Conservation (phyloP, 2,888 invertebrate species). For the Lepidochitona cinerea region DNA sequence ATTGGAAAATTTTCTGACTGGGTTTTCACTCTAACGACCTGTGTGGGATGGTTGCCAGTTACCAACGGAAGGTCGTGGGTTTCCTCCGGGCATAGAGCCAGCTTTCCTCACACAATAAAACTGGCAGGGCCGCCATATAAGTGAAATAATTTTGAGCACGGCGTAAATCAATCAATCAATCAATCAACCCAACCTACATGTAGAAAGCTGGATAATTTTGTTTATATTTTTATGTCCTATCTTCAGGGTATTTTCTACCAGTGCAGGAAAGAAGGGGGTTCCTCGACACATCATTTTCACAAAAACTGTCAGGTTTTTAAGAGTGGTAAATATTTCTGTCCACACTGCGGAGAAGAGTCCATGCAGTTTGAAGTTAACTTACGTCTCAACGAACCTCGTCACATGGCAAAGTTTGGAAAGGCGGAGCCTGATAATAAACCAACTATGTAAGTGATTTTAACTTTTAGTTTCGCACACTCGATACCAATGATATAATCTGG, state of each 20-base stretch:
- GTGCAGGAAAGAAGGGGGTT: constrained; percentile 75
- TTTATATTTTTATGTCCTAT: background rate
- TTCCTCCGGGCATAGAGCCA: too few species aligned
- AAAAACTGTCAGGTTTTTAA: constrained; percentile 79
- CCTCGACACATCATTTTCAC: constrained; percentile 85
- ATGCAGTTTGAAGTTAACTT: constrained; percentile 76
- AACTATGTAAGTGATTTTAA: background rate
- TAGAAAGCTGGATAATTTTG: background rate
- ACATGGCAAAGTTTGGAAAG: background rate
- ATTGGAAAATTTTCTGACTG: too few species aligned
- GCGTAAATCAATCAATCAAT: too few species aligned
- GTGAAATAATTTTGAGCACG: too few species aligned
- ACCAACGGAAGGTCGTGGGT: too few species aligned
- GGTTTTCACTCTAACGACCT: too few species aligned
- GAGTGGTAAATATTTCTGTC: constrained; percentile 76
- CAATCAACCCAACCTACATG: too few species aligned
- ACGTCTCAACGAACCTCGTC: constrained; percentile 75
- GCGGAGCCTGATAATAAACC: background rate
- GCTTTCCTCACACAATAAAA: too few species aligned
- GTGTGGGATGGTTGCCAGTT: too few species aligned
- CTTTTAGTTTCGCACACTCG: too few species aligned
- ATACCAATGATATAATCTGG: too few species aligned
- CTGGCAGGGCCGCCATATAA: too few species aligned
- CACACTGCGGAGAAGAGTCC: constrained; percentile 80
- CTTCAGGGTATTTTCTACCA: constrained; percentile 85